Evolutionary conservation across 2,113 vertebrate genomes (phyloP), one percentile per base, ranked within the genome.

Genomic region (Channa argus): DNA sequence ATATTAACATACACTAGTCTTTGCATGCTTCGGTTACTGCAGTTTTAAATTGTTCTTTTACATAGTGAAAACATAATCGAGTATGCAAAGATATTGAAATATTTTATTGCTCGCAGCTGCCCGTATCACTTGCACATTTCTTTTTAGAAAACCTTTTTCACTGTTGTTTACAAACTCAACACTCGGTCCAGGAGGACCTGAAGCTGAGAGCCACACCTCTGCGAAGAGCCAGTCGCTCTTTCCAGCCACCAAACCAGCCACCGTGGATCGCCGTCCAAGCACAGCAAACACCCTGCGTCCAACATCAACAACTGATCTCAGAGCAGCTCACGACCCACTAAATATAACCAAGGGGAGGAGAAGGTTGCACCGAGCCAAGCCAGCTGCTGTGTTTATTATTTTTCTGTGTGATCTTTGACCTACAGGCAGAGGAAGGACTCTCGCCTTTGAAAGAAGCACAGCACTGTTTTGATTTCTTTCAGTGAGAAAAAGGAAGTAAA

Each of bases 261-360:
- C 41, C 53, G 74, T 8, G 37, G 68, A 70, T 75, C 15, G 4
- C 73, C 61, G 86, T 86, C 80, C 77, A 75, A 87, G 83, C 66
- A 70, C 54, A 75, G 79, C 66, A 43, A 58, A 66, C 56, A 36
- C 36, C 54, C 72, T 5, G 33, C 9, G 37, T 77, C 87, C 80
- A 88, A 87, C 85, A 85, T 82, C 86, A 84, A 85, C 86, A 89
- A 88, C 85, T 91, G 87, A 91, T 90, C 86, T 85, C 79, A 84
- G 82, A 90, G 71, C 73, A 81, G 81, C 82, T 89, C 88, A 84
- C 64, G 86, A 80, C 80, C 65, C 80, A 85, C 89, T 92, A 92
- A 91, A 91, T 90, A 83, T 92, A 92, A 78, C 77, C 64, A 56
- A 66, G 79, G 77, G 76, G 85, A 89, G 82, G 83, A 83, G 75